Base-by-base conservation (phyloP, 53 echinoderm and acorn worm species). In the Holothuria scabra region DNA sequence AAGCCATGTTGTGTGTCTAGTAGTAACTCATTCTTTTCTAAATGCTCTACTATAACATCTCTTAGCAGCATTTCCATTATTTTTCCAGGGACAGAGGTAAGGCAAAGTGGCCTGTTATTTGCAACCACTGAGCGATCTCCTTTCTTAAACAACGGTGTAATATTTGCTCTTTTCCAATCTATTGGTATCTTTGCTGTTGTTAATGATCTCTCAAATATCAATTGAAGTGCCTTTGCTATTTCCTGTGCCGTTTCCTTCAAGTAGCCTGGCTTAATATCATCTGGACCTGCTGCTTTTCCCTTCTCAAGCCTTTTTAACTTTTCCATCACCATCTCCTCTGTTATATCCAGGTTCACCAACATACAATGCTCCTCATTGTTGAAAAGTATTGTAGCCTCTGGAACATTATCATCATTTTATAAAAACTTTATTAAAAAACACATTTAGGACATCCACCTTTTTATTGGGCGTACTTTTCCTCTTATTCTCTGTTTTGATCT, bases 151-250 rank as follows among this genome's bases (percentile, higher is more conserved):
- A 78, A 26, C 28, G 78, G 58, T 56, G 78, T 78, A 24, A 79
- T 79, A 25, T 78, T 78, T 56, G 78, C 6, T 35, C 35, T 56
- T 57, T 78, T 78, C 57, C 78, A 78, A 4, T 78, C 79, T 22
- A 58, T 5, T 57, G 13, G 3, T 56, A 78, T 56, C 59, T 56
- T 9, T 28, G 78, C 20, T 56, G 57, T 29, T 5, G 57, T 29
- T 16, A 78, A 32, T 56, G 78, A 78, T 59, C 16, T 78, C 32
- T 56, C 11, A 33, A 78, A 78, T 46, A 78, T 29, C 28, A 56
- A 1, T 16, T 14, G 20, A 16, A 78, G 32, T 56, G 57, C 58
- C 5, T 26, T 78, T 56, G 78, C 30, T 56, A 57, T 78, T 78
- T 56, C 28, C 28, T 57, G 28, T 57, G 78, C 78, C 57, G 28